Conservation (phyloP, 2,113 vertebrate species). For the Elgaria multicarinata region DNA sequence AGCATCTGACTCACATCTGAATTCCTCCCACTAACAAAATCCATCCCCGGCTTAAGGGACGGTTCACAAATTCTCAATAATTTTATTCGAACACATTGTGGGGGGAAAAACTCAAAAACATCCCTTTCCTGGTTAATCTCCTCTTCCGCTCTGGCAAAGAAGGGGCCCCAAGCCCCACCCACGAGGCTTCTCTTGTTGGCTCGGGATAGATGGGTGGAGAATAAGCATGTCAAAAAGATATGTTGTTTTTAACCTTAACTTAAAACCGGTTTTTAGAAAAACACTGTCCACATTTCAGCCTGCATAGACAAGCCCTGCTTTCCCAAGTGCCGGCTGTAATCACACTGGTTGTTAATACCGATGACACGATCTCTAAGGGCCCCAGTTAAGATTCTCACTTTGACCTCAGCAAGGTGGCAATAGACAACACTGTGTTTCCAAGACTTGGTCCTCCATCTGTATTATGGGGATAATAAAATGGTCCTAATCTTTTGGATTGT, state of each 20-base stretch:
- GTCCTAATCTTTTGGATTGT: neutral
- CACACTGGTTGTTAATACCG: neutral
- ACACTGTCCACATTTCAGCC: neutral
- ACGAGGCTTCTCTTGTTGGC: neutral
- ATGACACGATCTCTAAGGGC: neutral
- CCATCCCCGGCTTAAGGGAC: neutral
- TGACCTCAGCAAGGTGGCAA: neutral
- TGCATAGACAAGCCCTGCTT: neutral
- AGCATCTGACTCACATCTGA: neutral
- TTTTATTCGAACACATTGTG: neutral
- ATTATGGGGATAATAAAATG: neutral
- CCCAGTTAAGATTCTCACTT: neutral
- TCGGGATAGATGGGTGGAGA: neutral
- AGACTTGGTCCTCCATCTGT: neutral
- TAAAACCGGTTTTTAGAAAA: conserved; percentile 17
- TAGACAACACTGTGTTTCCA: neutral
- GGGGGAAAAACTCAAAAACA: neutral
- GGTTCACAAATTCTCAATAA: conserved; percentile 22
- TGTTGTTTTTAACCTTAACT: neutral
- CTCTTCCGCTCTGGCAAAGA: neutral
- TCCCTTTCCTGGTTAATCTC: neutral
- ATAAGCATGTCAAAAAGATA: neutral
- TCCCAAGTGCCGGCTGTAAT: neutral
- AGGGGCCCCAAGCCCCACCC: neutral
- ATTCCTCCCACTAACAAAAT: neutral